phyloP scores from a whole-genome alignment of 2,797 vertebrate genomes.

The Enteromius fasciolatus region DNA sequence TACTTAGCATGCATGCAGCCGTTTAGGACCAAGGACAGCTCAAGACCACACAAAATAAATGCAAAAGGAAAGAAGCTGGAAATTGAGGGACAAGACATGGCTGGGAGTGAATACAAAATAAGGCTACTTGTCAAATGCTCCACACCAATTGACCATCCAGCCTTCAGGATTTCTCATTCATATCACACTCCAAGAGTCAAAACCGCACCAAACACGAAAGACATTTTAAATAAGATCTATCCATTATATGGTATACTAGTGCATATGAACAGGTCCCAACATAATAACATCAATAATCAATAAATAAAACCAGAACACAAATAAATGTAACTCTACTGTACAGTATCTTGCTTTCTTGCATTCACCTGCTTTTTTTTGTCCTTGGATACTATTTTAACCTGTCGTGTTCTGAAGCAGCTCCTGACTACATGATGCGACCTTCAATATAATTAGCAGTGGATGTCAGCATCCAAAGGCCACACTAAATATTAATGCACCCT shows the following conservation, averaged over 20 bases:
- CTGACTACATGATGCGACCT: neutral
- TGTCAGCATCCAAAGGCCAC: conserved; percentile 33
- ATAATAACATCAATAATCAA: neutral
- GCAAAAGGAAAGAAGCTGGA: neutral
- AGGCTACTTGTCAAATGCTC: neutral
- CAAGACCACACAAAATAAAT: conserved; percentile 17
- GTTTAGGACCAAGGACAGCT: conserved; percentile 4
- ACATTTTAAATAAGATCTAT: neutral
- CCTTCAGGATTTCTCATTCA: neutral
- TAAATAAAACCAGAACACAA: neutral
- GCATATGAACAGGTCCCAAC: neutral
- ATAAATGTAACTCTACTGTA: neutral
- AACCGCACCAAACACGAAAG: neutral
- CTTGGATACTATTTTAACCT: neutral
- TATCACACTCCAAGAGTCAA: neutral
- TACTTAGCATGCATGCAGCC: neutral
- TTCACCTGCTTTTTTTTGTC: neutral
- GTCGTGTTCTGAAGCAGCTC: neutral
- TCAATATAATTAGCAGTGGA: conserved; percentile 21
- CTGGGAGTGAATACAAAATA: conserved; percentile 5
- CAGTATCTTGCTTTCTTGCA: neutral
- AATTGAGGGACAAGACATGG: neutral
- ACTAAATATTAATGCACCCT: conserved; percentile 27
- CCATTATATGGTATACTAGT: neutral
- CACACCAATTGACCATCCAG: neutral